phyloP scores from a whole-genome alignment of 2,113 vertebrate genomes.

The Hystrix cristata region DNA sequence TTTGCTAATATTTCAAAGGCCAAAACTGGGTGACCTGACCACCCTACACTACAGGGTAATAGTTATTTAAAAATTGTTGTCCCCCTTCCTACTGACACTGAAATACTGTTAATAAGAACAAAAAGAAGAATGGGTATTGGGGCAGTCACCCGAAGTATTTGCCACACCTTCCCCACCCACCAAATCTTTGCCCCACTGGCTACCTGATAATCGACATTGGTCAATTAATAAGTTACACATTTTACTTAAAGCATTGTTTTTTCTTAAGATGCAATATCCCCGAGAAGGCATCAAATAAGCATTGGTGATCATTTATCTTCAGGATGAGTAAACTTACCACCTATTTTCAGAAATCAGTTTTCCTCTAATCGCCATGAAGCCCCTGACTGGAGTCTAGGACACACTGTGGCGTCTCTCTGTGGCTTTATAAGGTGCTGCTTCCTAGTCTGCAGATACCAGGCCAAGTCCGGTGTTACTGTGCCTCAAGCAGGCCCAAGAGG shows the following conservation, averaged over 20 bases:
- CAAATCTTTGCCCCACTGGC: background rate
- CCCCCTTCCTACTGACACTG: background rate
- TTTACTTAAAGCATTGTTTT: background rate
- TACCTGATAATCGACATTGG: background rate
- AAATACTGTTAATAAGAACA: background rate
- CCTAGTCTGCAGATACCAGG: background rate
- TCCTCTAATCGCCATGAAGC: background rate
- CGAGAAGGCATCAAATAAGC: background rate
- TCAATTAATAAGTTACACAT: background rate
- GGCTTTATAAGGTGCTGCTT: background rate
- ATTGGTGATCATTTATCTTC: background rate
- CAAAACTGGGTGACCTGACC: background rate
- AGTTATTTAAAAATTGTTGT: background rate
- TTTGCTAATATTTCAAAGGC: background rate
- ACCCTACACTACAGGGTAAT: background rate
- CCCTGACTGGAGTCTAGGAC: background rate
- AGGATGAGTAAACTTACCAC: background rate
- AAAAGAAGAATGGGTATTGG: background rate
- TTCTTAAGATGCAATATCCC: background rate
- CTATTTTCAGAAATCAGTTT: constrained; percentile 2
- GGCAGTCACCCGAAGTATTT: background rate
- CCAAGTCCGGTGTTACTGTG: background rate
- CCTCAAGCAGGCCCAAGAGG: background rate
- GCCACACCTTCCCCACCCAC: background rate
- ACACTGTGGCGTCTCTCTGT: background rate